Base-by-base conservation (phyloP, 1,140 invertebrate genomes). In the Luehdorfia chinensis region DNA sequence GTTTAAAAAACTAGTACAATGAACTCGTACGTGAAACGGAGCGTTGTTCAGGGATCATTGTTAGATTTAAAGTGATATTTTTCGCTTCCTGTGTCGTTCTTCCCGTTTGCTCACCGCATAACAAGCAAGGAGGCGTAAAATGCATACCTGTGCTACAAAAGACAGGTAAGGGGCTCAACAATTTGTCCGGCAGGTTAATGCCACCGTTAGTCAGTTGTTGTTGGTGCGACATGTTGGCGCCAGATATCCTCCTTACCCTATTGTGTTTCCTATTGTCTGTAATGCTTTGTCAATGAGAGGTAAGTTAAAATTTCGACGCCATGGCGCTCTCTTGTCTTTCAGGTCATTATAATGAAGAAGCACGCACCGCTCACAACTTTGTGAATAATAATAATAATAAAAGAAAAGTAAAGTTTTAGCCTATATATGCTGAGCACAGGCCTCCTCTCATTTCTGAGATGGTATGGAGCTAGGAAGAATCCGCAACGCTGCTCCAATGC, bases 71-170 rank as follows among this genome's bases (percentile, higher is more conserved):
- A 43, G 55, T 50, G 50, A 67, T 60, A 47, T 48, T 43, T 66
- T 63, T 66, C 64, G 67, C 66, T 80, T 80, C 80, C 76, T 81
- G 73, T 66, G 49, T 55, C 58, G 68, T 67, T 68, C 45, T 69
- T 53, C 47, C 48, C 43, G 41, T 74, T 74, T 70, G 55, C 64
- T 66, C 49, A 59, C 44, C 37, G 49, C 41, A 55, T 48, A 65
- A 68, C 52, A 53, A 48, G 37, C 44, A 49, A 37, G 36, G 59
- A 49, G 60, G 47, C 49, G 33, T 8, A 49, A 44, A 50, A 52
- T 50, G 61, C 64, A 55, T 80, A 84, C 79, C 77, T 80, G 77
- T 33, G 12, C 15, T 23, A 76, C 72, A 77, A 74, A 68, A 50
- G 43, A 43, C 73, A 73, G 71, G 73, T 79, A 75, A 66, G 48